A percentile compares a stretch with the other conserved stretches of the same genome.
Conservation (phyloP, 2,797 vertebrate genomes). For the Alca torda region DNA sequence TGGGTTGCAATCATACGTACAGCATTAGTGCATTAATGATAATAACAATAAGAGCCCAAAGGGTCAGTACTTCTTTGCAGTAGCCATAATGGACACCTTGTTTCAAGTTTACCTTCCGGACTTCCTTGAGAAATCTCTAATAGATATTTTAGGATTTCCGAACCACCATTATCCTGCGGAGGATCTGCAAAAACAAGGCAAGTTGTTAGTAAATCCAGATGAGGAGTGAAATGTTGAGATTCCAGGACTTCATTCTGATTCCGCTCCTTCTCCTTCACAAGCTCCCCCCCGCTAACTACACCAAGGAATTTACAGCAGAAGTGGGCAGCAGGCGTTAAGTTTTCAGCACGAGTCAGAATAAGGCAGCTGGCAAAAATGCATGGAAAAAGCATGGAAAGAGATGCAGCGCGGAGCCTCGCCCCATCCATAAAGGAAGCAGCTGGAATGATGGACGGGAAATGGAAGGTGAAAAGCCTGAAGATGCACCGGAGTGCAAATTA, state of each 20-base stretch:
- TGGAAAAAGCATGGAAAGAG: not conserved
- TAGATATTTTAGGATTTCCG: slow-evolving; percentile 91
- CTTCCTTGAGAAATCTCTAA: slow-evolving; percentile 92
- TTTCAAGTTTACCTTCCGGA: slow-evolving; percentile 84
- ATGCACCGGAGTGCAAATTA: accelerated
- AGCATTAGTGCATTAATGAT: not conserved
- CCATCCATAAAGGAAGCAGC: not conserved
- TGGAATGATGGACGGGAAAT: not conserved
- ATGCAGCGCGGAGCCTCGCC: not conserved
- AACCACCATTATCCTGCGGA: slow-evolving; percentile 93
- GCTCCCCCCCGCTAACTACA: not conserved
- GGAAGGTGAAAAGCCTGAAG: not conserved
- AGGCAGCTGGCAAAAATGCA: not conserved
- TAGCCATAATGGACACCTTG: not conserved
- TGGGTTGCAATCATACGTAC: not conserved
- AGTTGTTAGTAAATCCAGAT: not conserved
- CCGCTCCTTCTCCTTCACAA: not conserved
- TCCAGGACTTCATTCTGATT: not conserved
- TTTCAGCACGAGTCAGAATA: not conserved
- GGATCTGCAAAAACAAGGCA: slow-evolving; percentile 80
- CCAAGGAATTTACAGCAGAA: not conserved
- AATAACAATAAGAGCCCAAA: not conserved
- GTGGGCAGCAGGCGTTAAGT: not conserved
- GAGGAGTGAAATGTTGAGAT: not conserved
- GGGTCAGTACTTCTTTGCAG: not conserved